phyloP scores from a whole-genome alignment of 2,888 invertebrate species.

The Meteorus colon region DNA sequence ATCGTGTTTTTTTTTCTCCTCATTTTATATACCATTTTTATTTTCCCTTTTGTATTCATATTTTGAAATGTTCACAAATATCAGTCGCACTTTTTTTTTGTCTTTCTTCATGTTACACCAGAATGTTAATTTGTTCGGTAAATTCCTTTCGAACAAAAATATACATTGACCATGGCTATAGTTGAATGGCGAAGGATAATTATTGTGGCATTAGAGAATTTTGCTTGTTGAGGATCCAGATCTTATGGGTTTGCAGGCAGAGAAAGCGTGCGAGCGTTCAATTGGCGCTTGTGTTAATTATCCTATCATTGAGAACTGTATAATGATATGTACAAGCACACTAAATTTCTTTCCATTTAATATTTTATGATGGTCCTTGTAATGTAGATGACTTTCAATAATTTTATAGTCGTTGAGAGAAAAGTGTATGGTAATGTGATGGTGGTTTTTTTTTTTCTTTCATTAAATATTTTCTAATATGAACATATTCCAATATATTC shows the following conservation, averaged over 20 bases:
- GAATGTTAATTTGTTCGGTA: constrained; percentile 13
- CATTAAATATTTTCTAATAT: neutral
- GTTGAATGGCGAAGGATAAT: neutral
- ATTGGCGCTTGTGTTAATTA: constrained; percentile 20
- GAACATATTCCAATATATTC: neutral
- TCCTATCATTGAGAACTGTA: constrained; percentile 21
- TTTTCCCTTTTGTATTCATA: no score
- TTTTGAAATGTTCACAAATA: neutral
- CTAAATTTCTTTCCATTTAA: neutral
- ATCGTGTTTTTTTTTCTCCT: neutral
- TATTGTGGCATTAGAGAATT: constrained; percentile 3
- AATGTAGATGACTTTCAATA: neutral
- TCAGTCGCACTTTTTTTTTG: neutral
- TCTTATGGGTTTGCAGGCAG: constrained; percentile 1
- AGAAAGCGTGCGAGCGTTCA: constrained; percentile 10
- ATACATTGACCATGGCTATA: constrained; percentile 9
- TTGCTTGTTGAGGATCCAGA: neutral
- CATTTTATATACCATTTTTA: neutral
- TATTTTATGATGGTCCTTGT: constrained; percentile 6
- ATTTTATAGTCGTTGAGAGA: neutral
- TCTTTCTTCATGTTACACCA: neutral
- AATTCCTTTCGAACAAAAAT: neutral
- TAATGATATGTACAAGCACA: constrained; percentile 18
- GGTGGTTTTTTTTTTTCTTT: neutral
- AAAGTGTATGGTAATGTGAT: neutral